Conservation (phyloP, 2,797 vertebrate species). For the Scyliorhinus canicula region DNA sequence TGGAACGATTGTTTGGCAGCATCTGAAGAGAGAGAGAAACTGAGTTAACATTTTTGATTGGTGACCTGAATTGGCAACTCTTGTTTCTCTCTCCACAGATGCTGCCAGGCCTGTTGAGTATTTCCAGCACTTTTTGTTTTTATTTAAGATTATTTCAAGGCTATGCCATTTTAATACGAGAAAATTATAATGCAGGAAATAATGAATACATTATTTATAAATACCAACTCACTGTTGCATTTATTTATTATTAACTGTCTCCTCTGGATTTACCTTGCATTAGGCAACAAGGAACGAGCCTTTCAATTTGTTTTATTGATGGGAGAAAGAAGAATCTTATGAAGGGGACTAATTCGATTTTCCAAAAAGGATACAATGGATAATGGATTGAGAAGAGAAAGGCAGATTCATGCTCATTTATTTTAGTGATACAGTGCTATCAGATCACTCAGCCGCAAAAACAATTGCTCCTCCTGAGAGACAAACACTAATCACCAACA, state of each 20-base stretch:
- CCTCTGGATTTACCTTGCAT: not conserved
- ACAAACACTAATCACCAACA: not conserved
- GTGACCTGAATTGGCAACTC: no score
- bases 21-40: no score
- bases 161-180: not conserved
- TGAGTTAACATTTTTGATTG: no score
- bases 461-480: not conserved
- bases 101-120: no score
- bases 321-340: not conserved
- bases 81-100: no score
- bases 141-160: no score
- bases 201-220: not conserved
- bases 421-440: not conserved
- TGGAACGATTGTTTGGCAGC: no score
- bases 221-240: not conserved
- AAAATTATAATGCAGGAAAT: not conserved
- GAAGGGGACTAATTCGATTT: not conserved
- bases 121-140: no score
- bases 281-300: no score
- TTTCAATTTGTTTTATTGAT: not conserved
- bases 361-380: not conserved
- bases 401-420: not conserved
- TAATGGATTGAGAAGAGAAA: not conserved
- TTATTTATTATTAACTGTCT: not conserved
- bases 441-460: not conserved